phyloP scores from a whole-genome alignment of 2,888 invertebrate species.

The Drosophila rubida region DNA sequence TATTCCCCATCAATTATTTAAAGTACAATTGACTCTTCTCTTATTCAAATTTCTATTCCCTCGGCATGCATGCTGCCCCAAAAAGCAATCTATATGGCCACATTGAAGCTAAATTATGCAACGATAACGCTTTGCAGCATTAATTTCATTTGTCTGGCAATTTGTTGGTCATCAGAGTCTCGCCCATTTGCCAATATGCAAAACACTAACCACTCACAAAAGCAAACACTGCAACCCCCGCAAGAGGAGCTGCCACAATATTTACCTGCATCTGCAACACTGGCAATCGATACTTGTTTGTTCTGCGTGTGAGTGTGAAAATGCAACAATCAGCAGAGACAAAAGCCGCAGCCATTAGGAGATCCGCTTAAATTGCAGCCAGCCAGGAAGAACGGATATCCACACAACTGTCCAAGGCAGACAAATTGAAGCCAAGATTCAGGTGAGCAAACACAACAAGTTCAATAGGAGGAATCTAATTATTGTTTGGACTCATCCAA shows the following conservation, averaged over 20 bases:
- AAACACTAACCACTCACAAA: constrained; percentile 57
- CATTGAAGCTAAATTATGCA: constrained; percentile 2
- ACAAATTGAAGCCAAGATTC: constrained; percentile 7
- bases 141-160: constrained; percentile 53
- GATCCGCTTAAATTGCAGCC: constrained; percentile 2
- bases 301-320: constrained; percentile 23
- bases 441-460: not conserved
- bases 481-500: not conserved
- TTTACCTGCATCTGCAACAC: constrained; percentile 21
- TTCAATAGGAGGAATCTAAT: not conserved
- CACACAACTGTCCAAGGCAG: not conserved
- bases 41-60: not conserved
- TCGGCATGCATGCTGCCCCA: not conserved
- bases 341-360: constrained; percentile 39
- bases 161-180: constrained; percentile 40
- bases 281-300: constrained; percentile 44
- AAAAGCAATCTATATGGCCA: not conserved
- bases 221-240: constrained; percentile 47
- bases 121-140: constrained; percentile 16
- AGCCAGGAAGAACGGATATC: not conserved
- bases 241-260: constrained; percentile 10
- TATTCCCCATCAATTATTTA: not conserved
- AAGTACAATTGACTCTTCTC: not conserved
- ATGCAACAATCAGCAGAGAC: constrained; percentile 30
- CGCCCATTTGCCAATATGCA: constrained; percentile 54